Conservation (phyloP, 2,113 vertebrate species). For the Sylvia atricapilla region DNA sequence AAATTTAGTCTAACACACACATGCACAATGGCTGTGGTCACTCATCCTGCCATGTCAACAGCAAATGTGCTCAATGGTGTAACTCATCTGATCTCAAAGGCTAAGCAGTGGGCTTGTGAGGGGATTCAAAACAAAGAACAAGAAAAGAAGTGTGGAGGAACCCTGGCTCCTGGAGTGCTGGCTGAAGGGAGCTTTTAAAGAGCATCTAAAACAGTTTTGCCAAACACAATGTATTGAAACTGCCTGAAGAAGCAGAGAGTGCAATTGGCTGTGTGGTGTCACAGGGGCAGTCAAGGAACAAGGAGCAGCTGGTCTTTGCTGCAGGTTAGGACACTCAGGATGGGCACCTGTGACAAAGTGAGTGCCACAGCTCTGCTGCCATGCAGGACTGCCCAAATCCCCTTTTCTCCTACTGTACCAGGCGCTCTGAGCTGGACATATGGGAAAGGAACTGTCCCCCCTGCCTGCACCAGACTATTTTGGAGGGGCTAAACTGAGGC, state of each 20-base stretch:
- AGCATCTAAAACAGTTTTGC: background rate
- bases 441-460: background rate
- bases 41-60: background rate
- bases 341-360: background rate
- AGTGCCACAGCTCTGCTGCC: background rate
- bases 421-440: background rate
- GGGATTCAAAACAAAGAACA: background rate
- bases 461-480: background rate
- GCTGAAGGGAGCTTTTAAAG: background rate
- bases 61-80: background rate
- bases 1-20: background rate
- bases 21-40: background rate
- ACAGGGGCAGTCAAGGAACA: background rate
- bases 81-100: background rate
- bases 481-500: background rate
- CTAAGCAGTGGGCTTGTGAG: background rate
- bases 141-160: background rate
- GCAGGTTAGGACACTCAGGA: background rate
- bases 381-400: rapidly evolving
- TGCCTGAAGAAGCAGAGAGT: background rate
- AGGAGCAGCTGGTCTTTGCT: background rate
- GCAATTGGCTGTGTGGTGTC: rapidly evolving
- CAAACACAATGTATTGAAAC: background rate
- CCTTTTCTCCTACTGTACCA: background rate
- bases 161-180: rapidly evolving